phyloP scores from a whole-genome alignment of 2,888 invertebrate species.

The Acleris cristana region DNA sequence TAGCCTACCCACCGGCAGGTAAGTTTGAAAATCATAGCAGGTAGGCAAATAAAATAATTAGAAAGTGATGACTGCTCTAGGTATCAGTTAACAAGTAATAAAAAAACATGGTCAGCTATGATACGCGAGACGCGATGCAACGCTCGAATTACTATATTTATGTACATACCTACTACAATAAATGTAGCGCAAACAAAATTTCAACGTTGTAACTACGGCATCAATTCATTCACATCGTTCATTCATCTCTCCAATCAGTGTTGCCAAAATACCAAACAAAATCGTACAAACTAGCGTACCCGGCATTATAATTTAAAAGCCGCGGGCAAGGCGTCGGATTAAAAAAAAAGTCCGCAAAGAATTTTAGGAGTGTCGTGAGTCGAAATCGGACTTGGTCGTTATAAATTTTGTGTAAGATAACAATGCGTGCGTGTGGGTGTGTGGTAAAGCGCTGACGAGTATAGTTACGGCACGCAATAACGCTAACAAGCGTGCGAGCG shows the following conservation, averaged over 20 bases:
- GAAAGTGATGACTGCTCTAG: conserved; percentile 17
- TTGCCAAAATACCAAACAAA: conserved; percentile 66
- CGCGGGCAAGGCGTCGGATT: conserved; percentile 57
- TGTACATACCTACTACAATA: conserved; percentile 9
- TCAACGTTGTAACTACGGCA: conserved; percentile 36
- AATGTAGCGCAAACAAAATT: conserved; percentile 45
- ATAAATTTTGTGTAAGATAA: conserved; percentile 83
- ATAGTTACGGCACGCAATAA: conserved; percentile 83
- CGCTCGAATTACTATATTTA: conserved; percentile 12
- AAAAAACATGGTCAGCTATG: conserved; percentile 1
- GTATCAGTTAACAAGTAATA: conserved; percentile 17
- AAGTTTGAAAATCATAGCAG: neutral
- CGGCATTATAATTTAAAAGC: conserved; percentile 68
- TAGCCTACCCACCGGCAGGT: too few relatives aligned
- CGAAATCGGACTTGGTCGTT: conserved; percentile 80
- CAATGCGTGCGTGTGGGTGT: conserved; percentile 81
- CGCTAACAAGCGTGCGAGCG: conserved; percentile 82
- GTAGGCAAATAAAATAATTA: conserved; percentile 30
- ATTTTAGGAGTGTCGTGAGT: conserved; percentile 79
- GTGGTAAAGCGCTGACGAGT: conserved; percentile 80
- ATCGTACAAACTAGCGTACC: conserved; percentile 61
- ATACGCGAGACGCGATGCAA: neutral
- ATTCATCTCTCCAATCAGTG: conserved; percentile 60
- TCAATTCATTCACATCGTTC: conserved; percentile 48
- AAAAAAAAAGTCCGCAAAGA: conserved; percentile 77